phyloP scores from a whole-genome alignment of 1,140 invertebrate species.

The Megalopta genalis region DNA sequence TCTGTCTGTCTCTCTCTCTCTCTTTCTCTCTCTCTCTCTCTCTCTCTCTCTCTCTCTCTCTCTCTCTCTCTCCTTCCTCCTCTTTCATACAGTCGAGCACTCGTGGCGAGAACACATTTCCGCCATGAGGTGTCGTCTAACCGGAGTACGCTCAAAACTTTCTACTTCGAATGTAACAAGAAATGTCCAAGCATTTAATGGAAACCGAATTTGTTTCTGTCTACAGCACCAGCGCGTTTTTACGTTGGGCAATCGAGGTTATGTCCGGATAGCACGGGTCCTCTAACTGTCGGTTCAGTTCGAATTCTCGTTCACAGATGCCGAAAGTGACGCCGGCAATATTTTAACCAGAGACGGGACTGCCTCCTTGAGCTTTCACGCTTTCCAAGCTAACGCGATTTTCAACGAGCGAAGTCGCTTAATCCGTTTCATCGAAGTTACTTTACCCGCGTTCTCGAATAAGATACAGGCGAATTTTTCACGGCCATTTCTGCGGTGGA shows the following conservation, averaged over 20 bases:
- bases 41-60: not conserved
- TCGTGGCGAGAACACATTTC: not conserved
- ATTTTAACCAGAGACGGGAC: too few relatives aligned
- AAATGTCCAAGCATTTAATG: not conserved
- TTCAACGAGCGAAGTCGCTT: too few relatives aligned
- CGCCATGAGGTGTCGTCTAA: not conserved
- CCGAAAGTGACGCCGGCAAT: too few relatives aligned
- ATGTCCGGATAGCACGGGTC: too few relatives aligned
- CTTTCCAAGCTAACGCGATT: too few relatives aligned
- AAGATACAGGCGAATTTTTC: not conserved
- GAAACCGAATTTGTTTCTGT: not conserved
- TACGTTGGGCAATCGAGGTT: too few relatives aligned
- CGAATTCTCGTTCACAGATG: too few relatives aligned
- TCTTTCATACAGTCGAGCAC: not conserved
- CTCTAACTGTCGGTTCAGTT: too few relatives aligned
- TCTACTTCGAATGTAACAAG: not conserved
- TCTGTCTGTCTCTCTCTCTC: not conserved
- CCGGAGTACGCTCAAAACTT: not conserved
- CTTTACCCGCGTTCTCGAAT: not conserved
- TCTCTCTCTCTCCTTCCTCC: not conserved
- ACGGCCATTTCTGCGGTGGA: not conserved
- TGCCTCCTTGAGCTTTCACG: too few relatives aligned
- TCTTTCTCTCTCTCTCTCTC: not conserved
- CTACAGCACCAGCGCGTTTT: not conserved
- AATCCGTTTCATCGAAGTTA: not conserved